Percentiles rank a stretch among this genome's conserved stretches.
Evolutionary conservation across 2,888 invertebrate species (phyloP).

Genomic region (Apamea anceps): DNA sequence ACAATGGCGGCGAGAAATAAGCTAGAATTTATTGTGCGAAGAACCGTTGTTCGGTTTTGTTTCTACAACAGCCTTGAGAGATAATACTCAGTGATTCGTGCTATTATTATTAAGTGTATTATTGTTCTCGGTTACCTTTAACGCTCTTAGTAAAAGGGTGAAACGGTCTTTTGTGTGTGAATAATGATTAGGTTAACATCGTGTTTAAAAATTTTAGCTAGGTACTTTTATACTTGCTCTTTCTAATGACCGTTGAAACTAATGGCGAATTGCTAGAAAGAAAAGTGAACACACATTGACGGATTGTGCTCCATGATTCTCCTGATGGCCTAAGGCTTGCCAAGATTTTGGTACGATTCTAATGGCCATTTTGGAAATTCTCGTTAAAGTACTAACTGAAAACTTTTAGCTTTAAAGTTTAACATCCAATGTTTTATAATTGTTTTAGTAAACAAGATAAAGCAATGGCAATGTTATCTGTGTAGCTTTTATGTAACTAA

Average conservation of each 20-base stretch:
- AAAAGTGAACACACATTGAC: neutral
- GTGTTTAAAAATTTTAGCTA: neutral
- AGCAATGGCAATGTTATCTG: constrained; percentile 6
- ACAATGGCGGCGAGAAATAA: constrained; percentile 71
- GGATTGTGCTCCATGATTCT: neutral
- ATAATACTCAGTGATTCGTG: constrained; percentile 51
- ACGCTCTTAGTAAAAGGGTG: constrained; percentile 27
- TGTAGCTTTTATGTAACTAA: neutral
- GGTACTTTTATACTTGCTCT: neutral
- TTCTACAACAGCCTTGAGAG: constrained; percentile 36
- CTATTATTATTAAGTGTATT: constrained; percentile 52
- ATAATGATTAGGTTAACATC: constrained; percentile 7
- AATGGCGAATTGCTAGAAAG: neutral
- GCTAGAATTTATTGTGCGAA: constrained; percentile 65
- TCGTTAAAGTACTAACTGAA: neutral
- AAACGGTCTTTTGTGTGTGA: constrained; percentile 28
- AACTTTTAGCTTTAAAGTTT: neutral
- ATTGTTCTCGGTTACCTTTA: constrained; percentile 42
- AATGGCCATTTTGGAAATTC: neutral
- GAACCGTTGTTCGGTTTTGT: constrained; percentile 54
- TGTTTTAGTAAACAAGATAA: constrained; percentile 19
- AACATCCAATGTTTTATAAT: neutral
- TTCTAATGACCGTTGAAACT: neutral
- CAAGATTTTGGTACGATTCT: neutral
- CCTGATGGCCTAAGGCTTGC: neutral